These are phyloP conservation scores for Aeoliscus strigatus DNA, from an alignment of 2,797 vertebrate species.

Conservation along the genomic window DNA sequence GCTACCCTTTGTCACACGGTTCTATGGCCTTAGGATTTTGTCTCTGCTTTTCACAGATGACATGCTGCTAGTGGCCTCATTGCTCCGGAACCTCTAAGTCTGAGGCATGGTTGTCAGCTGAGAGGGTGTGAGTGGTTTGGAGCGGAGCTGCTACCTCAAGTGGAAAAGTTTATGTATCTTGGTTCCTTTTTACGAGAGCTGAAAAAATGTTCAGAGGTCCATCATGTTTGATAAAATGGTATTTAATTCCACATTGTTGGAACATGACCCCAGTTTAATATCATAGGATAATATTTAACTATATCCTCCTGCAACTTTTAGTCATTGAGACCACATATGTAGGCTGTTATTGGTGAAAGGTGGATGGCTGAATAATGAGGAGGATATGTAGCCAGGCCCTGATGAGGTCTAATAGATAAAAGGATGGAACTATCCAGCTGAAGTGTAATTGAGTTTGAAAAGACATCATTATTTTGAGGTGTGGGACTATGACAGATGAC, in stretches of 20 bases:
- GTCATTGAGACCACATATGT: conserved; percentile 71
- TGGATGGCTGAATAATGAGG: conserved; percentile 73
- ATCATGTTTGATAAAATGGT: too few relatives aligned
- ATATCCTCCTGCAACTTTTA: conserved; percentile 61
- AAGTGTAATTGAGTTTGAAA: conserved; percentile 76
- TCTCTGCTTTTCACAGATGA: too few relatives aligned
- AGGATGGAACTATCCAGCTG: conserved; percentile 64
- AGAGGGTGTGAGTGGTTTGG: too few relatives aligned
- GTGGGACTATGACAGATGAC: conserved; percentile 59
- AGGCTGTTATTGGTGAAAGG: conserved; percentile 76
- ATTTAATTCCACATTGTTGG: conserved; percentile 54
- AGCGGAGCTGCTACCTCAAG: too few relatives aligned
- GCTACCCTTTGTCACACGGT: too few relatives aligned
- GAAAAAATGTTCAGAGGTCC: too few relatives aligned
- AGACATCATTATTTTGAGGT: conserved; percentile 65
- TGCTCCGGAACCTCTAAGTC: too few relatives aligned
- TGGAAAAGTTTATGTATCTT: too few relatives aligned
- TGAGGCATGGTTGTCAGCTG: too few relatives aligned
- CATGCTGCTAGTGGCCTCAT: too few relatives aligned
- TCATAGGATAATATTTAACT: conserved; percentile 75
- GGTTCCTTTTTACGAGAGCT: too few relatives aligned
- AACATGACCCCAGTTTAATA: conserved; percentile 59
- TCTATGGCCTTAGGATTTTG: too few relatives aligned
- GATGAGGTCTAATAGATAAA: conserved; percentile 77
- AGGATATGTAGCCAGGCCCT: conserved; percentile 58